Conservation (phyloP, 2,113 vertebrate species). For the Mastomys coucha region DNA sequence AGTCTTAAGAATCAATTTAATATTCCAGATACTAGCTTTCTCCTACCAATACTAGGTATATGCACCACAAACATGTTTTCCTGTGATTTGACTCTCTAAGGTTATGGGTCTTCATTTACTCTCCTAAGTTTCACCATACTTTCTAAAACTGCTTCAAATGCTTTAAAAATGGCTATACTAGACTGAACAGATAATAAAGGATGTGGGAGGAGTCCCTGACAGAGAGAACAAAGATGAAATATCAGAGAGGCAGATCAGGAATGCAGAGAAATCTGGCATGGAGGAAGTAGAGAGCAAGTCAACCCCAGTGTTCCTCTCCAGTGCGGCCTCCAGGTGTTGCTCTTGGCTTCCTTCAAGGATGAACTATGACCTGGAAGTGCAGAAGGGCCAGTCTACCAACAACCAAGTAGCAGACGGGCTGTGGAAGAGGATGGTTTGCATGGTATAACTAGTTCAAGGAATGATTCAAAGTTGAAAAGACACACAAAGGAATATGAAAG, state of each 20-base stretch:
- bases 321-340: neutral
- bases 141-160: constrained; percentile 46
- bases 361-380: neutral
- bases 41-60: neutral
- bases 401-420: neutral
- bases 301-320: no score
- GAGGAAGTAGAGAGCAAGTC: neutral
- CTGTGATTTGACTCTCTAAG: neutral
- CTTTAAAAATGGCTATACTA: constrained; percentile 20
- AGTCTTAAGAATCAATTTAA: neutral
- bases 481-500: neutral
- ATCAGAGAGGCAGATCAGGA: neutral
- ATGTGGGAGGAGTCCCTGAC: neutral
- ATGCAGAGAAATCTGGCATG: neutral
- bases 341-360: no score
- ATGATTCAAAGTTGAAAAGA: neutral
- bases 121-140: neutral
- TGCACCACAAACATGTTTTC: neutral
- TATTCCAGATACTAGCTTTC: neutral
- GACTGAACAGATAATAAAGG: constrained; percentile 27
- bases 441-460: neutral
- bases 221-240: constrained; percentile 39
- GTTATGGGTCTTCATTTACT: constrained; percentile 8
- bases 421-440: neutral
- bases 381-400: neutral